Evolutionary conservation across 2,797 vertebrate species (phyloP), one percentile per base, ranked within the genome.

Genomic region (Peromyscus attwateri): DNA sequence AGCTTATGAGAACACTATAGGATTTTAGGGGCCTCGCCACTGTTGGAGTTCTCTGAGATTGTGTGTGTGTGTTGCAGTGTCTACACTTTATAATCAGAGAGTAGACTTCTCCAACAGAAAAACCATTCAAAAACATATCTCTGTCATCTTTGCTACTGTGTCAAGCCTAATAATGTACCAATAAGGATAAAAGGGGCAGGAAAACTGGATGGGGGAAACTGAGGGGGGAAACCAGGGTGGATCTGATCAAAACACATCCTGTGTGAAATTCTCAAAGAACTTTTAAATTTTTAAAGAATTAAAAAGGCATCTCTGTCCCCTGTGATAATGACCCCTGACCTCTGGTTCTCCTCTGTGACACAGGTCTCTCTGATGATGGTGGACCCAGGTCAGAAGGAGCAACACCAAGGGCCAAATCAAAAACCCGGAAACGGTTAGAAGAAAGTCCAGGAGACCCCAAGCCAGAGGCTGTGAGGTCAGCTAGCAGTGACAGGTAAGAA

Each of bases 301-400:
- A 81, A 75, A 81, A 37, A 43, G 80, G 55, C 34, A 52, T 90
- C 62, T 92, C 66, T 95, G 46, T 88, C 27, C 49, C 70, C 13
- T 31, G 14, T 68, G 80, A 21, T 76, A 57, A 40, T 52, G n/a
- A 55, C 21, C 57, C 27, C 71, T 92, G 76, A 97, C 77, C 80
- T 90, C 31, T 75, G 96, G 52, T 96, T 97, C 71, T 97, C 64
- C 98, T 98, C 66, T 37, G 91, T 95, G 82, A 80, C 96, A 80
- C 96, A 99, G 99, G 99, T 93, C 99, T 99, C 96, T 99, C 99
- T 5, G 99, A 99, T 96, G 99, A 99, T 25, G 98, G 99, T 14
- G 98, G 99, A 43, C 91, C 98, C 90, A 99, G 99, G 98, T 95
- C 99, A 10, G 99, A 99, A 97, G 99, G 98, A 40, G 97, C 98